phyloP scores from a whole-genome alignment of 2,113 vertebrate genomes.

The Eulacestoma nigropectus region DNA sequence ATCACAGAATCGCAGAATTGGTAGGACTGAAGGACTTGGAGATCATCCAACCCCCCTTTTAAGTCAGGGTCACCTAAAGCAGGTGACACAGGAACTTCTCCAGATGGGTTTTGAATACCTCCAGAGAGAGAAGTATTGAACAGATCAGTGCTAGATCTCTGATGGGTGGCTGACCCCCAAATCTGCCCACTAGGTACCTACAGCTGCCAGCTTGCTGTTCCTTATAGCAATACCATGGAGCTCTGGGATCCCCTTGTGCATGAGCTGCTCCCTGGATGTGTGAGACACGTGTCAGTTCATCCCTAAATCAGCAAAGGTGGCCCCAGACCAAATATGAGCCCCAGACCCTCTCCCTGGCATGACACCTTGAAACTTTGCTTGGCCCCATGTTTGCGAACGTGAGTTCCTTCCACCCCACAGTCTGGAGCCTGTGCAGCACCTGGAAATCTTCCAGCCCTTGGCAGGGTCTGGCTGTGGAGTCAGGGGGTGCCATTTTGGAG shows the following conservation, averaged over 20 bases:
- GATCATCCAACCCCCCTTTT: neutral
- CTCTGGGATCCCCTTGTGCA: neutral
- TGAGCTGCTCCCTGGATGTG: neutral
- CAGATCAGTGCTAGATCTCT: neutral
- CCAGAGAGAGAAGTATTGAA: neutral
- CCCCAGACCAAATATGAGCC: neutral
- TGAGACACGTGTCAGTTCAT: fast-evolving
- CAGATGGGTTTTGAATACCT: neutral
- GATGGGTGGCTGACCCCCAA: neutral
- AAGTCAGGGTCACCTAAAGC: neutral
- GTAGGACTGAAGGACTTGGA: neutral
- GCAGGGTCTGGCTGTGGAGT: neutral
- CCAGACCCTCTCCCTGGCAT: neutral
- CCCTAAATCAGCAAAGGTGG: neutral
- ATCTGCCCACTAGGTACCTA: neutral
- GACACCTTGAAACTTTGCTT: neutral
- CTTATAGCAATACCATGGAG: neutral
- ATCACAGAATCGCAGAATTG: neutral
- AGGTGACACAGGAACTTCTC: neutral
- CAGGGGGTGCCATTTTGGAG: neutral
- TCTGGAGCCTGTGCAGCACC: neutral
- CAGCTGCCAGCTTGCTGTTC: neutral
- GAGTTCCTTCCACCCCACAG: neutral
- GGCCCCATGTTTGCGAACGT: neutral
- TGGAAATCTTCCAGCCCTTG: neutral